Conservation (phyloP, 2,888 invertebrate species). For the Ypsolopha scabrella region DNA sequence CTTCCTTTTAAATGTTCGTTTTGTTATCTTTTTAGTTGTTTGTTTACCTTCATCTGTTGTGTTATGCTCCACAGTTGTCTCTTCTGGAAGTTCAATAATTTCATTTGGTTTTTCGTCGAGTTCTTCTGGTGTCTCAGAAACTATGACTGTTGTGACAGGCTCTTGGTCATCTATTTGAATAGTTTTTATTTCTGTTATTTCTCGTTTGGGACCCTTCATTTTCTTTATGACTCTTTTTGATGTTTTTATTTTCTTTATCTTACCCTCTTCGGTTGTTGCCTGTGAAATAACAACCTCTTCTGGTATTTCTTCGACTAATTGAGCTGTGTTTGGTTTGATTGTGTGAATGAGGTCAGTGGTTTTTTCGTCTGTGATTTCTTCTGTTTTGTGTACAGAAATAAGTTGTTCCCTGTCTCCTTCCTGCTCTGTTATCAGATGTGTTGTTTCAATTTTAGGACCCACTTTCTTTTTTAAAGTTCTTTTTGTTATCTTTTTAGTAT, state of each 20-base stretch:
- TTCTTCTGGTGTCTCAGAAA: conserved; percentile 13
- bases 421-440: conserved; percentile 28
- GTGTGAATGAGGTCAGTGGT: conserved; percentile 1
- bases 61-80: conserved; percentile 6
- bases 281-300: conserved; percentile 3
- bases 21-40: conserved; percentile 6
- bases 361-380: conserved; percentile 5
- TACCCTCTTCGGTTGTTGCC: conserved; percentile 19
- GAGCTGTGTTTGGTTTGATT: conserved; percentile 7
- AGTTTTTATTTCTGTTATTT: conserved; percentile 20
- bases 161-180: conserved; percentile 16
- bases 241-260: conserved; percentile 9
- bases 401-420: conserved; percentile 26
- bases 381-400: conserved; percentile 14
- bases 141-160: conserved; percentile 8
- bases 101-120: conserved; percentile 3
- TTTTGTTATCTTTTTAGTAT: conserved; percentile 20
- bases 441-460: conserved; percentile 20
- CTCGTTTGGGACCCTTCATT: conserved; percentile 12
- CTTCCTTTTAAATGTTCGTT: conserved; percentile 11
- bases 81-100: conserved; percentile 19
- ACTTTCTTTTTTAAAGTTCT: conserved; percentile 19
- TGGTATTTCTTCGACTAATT: conserved; percentile 11
- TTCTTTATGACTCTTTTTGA: conserved; percentile 15
- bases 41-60: conserved; percentile 14